Evolutionary conservation across 1,140 invertebrate genomes (phyloP), one percentile per base, ranked within the genome.

Genomic region (Neuroterus valhalla): DNA sequence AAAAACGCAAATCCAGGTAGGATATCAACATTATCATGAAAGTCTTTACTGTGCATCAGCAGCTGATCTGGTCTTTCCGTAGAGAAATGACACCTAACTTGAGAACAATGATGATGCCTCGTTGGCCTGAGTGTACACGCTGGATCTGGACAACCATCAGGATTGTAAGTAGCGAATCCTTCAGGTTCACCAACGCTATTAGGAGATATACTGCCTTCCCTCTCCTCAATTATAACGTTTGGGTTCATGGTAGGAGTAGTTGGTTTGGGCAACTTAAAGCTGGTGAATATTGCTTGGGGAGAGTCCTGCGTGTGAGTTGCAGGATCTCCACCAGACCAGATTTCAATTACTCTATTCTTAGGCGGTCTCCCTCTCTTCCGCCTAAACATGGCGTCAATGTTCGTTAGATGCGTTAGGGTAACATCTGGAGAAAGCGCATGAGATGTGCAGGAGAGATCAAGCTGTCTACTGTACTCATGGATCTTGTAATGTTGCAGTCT

Each of bases 201-300:
- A 5, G 89, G 89, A 5, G 89, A 90, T 0, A 87, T 71, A 66
- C 88, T 90, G 1, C 86, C 87, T 42, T 89, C 89, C 1, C 87
- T 76, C 66, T 94, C 93, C 52, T 82, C 78, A 19, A 71, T 21
- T 11, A n/a, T 70, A 1, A 50, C 21, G 48, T 72, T 80, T 14
- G 76, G 50, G 11, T 74, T 73, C 12, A 55, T 62, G 21, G 42
- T 78, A 10, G 71, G 69, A 8, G 77, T 69, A 0, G 80, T 78
- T 77, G 92, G 92, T 89, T 97, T 96, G 19, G 96, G 96, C 71
- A 98, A 90, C 86, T 98, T 98, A 85, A 97, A 98, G 80, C 96
- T 97, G 26, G 96, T 97, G 86, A 97, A 98, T 78, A 98, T 97
- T 8, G 96, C 96, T 89, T 97, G 96, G 8, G 96, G 96, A 42